Evolutionary conservation across 2,113 vertebrate genomes (phyloP).

Genomic region (Indri indri): DNA sequence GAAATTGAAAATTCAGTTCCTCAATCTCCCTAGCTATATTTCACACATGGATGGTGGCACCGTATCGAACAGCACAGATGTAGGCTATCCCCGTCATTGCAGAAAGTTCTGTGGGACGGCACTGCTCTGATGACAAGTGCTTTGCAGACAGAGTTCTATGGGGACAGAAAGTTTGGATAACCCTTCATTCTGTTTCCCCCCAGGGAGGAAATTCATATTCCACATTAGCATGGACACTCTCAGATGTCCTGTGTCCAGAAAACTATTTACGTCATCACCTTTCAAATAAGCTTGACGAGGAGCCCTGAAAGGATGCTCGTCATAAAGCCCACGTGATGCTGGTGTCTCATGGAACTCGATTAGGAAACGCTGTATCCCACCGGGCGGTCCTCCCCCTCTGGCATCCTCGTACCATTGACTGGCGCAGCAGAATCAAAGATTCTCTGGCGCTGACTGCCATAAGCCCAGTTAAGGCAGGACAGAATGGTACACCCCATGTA

Average conservation of each 20-base stretch:
- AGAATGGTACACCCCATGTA: fast-evolving
- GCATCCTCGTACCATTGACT: not conserved
- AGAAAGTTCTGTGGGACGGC: not conserved
- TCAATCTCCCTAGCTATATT: not conserved
- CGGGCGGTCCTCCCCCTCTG: fast-evolving
- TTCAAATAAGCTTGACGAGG: not conserved
- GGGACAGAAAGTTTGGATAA: not conserved
- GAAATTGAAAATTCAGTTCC: not conserved
- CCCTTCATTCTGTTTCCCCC: not conserved
- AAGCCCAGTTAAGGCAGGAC: not conserved
- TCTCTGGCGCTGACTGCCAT: not conserved
- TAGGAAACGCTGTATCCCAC: not conserved
- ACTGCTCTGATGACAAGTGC: not conserved
- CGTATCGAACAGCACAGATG: fast-evolving
- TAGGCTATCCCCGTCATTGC: fast-evolving
- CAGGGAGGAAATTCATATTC: not conserved
- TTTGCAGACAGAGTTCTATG: not conserved
- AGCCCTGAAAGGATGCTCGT: not conserved
- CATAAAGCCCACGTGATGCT: not conserved
- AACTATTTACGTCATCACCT: not conserved
- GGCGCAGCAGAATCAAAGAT: not conserved
- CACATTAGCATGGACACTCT: not conserved
- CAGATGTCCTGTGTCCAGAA: not conserved
- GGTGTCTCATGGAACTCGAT: not conserved
- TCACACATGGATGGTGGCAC: not conserved